Conservation (phyloP, 2,113 vertebrate genomes). For the Aegithalos caudatus region DNA sequence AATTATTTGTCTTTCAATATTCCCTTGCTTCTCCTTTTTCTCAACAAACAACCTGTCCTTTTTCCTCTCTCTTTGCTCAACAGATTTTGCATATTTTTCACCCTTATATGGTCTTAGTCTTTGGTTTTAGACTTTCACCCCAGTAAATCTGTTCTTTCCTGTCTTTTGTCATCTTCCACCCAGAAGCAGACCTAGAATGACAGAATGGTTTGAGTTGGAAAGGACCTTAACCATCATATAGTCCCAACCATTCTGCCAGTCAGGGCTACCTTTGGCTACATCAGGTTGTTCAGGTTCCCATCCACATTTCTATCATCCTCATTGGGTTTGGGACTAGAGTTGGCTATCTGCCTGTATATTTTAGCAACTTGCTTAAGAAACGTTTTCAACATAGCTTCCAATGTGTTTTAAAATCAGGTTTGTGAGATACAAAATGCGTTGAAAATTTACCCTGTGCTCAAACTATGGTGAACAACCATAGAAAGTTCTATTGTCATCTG, state of each 20-base stretch:
- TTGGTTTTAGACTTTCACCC: not conserved
- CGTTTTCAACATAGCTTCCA: not conserved
- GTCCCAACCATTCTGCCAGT: not conserved
- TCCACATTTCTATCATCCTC: not conserved
- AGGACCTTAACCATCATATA: not conserved
- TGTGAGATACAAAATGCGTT: not conserved
- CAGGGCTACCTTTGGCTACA: not conserved
- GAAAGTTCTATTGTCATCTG: not conserved
- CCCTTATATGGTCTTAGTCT: not conserved
- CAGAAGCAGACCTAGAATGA: not conserved
- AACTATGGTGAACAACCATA: not conserved
- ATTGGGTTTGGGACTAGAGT: not conserved
- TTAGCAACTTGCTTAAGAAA: not conserved
- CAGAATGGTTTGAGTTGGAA: not conserved
- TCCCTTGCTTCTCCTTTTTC: not conserved
- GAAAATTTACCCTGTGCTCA: not conserved
- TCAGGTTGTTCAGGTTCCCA: not conserved
- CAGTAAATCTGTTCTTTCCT: not conserved
- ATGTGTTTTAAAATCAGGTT: not conserved
- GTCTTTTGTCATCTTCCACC: not conserved
- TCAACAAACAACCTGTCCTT: not conserved
- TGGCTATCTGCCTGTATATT: not conserved
- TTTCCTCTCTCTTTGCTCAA: not conserved
- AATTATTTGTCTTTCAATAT: not conserved
- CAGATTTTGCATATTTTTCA: not conserved